Evolutionary conservation across 2,888 invertebrate genomes (phyloP).

Genomic region (Trachelus troglodyta): DNA sequence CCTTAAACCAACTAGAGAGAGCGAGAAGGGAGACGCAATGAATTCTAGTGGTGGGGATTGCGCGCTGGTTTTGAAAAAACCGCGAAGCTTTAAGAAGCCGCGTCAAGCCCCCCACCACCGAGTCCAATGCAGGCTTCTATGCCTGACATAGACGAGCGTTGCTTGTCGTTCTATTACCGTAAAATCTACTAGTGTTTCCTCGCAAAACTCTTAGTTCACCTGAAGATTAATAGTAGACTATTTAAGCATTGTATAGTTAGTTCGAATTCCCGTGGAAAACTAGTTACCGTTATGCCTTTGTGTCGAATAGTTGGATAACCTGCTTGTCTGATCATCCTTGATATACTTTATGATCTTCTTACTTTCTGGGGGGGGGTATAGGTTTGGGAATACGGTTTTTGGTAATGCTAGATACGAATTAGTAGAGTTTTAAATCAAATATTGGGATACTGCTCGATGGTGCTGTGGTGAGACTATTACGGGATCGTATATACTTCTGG

Average conservation of each 20-base stretch:
- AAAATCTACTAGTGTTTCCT: background rate
- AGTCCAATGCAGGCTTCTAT: conserved; percentile 61
- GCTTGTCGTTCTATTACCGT: conserved; percentile 22
- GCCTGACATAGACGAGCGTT: conserved; percentile 58
- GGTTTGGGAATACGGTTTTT: background rate
- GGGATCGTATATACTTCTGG: background rate
- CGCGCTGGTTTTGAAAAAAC: conserved; percentile 62
- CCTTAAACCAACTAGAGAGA: conserved; percentile 20
- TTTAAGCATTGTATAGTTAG: background rate
- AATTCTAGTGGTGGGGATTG: conserved; percentile 43
- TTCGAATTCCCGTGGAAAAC: background rate
- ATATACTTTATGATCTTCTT: background rate
- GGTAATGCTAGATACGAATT: background rate
- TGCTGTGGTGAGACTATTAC: background rate
- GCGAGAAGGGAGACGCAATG: conserved; percentile 2
- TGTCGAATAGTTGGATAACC: background rate
- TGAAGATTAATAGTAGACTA: background rate
- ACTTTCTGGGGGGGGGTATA: background rate
- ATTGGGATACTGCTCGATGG: background rate
- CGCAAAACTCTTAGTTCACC: background rate
- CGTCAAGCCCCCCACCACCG: conserved; percentile 61
- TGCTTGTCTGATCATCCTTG: background rate
- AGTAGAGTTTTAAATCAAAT: background rate
- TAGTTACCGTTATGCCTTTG: background rate
- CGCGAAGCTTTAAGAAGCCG: conserved; percentile 65